Evolutionary conservation across 2,797 vertebrate genomes (phyloP), one percentile per base, ranked within the genome.

Genomic region (Echeneis naucrates): DNA sequence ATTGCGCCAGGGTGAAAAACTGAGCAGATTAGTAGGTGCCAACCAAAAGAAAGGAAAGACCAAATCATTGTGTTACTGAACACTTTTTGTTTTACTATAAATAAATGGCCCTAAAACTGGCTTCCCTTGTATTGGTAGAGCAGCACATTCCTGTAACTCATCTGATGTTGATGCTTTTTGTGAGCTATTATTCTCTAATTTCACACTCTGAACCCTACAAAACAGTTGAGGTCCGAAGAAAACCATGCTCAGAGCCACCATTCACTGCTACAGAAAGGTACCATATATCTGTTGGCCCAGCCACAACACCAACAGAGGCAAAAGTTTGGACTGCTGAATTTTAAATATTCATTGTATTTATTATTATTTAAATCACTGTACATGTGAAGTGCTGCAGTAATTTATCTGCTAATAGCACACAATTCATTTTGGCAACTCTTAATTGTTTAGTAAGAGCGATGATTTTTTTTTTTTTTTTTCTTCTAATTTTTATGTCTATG

Each of bases 161-260:
- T 8, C 48, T 13, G 27, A 24, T 51, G 51, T 35, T 40, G 33
- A 33, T 37, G 17, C 1, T 33, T 26, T 48, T 23, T 26, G 19
- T 52, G 56, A 56, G 21, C 35, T n/a, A 48, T 30, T 67, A 4
- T 23, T 45, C 21, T 59, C 35, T 51, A n/a, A 62, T n/a, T 53
- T 32, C 19, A 61, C 51, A 8, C 12, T 16, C 35, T 16, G 40
- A 72, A 42, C 11, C 54, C 23, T 14, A 40, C 8, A 51, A 37
- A 45, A 45, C 14, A 58, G 51, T 8, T 21, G 38, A 54, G 30
- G 30, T 47, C 17, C 16, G 27, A 58, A 63, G 52, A 17, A 32
- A 33, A 33, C 59, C 5, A 50, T 44, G 12, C 21, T 19, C 14
- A 21, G 8, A 30, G 21, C n/a, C 48, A 52, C 44, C 19, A 45